Evolutionary conservation across 30 jellyfish, hydroid and myxozoan genomes (phyloP).

Genomic region (Turritopsis dohrnii): DNA sequence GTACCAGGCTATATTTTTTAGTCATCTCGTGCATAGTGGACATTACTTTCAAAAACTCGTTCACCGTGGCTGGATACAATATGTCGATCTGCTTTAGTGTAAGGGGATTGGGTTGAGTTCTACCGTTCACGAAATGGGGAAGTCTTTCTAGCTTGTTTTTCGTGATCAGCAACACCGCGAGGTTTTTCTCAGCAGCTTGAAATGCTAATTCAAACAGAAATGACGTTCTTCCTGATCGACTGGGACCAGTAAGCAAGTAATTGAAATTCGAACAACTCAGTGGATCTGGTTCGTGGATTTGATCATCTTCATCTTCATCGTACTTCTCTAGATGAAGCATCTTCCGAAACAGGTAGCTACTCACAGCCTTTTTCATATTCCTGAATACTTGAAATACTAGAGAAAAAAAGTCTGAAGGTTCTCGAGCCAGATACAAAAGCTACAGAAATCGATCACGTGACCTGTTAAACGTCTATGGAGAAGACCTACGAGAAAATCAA

Average conservation of each 20-base stretch:
- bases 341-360: background rate
- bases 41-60: conserved; percentile 15
- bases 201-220: conserved; percentile 35
- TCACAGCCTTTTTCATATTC: background rate
- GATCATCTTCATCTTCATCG: background rate
- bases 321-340: background rate
- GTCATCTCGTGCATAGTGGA: background rate
- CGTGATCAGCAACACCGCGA: conserved; percentile 8
- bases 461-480: no score
- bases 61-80: conserved; percentile 20
- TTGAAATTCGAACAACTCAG: background rate
- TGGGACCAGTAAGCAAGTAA: conserved; percentile 33
- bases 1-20: background rate
- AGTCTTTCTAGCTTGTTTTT: background rate
- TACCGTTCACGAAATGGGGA: conserved; percentile 17
- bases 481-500: no score
- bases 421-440: background rate
- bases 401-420: background rate
- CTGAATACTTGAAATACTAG: background rate
- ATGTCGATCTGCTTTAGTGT: conserved; percentile 20
- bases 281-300: background rate
- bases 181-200: conserved; percentile 17
- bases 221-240: conserved; percentile 23
- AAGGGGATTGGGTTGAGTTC: conserved; percentile 20
- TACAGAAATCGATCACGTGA: background rate